These are phyloP conservation scores for Rhinella marina DNA, from an alignment of 2,797 vertebrate species.

Conservation along the genomic window DNA sequence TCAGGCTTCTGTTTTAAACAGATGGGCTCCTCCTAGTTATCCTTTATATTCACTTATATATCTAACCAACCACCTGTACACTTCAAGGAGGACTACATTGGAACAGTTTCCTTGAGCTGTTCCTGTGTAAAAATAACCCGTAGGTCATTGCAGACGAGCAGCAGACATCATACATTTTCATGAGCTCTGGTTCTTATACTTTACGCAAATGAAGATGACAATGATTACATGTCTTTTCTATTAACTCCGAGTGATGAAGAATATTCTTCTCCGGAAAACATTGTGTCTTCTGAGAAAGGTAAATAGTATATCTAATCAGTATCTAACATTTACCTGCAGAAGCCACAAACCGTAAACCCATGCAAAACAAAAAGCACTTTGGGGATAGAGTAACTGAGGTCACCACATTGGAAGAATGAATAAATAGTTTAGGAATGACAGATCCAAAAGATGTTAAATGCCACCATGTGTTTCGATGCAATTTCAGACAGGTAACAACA, in stretches of 20 bases:
- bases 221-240: neutral
- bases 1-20: slow-evolving; percentile 4
- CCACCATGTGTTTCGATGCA: slow-evolving; percentile 19
- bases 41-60: slow-evolving; percentile 11
- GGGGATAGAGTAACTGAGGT: neutral
- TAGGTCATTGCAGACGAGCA: slow-evolving; percentile 7
- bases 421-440: slow-evolving; percentile 1
- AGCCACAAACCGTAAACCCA: neutral
- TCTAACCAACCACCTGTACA: slow-evolving; percentile 18
- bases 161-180: slow-evolving; percentile 28
- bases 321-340: slow-evolving; percentile 4
- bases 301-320: neutral
- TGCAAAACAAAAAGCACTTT: neutral
- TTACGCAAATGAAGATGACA: slow-evolving; percentile 20
- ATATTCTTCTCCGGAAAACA: neutral
- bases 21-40: neutral
- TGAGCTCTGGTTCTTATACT: neutral
- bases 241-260: slow-evolving; percentile 17
- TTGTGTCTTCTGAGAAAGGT: neutral
- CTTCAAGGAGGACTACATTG: neutral
- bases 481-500: slow-evolving; percentile 53
- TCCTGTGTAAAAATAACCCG: slow-evolving; percentile 22
- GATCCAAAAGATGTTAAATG: slow-evolving; percentile 1
- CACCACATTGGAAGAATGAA: neutral
- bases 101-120: slow-evolving; percentile 16